Percentiles rank a stretch among this genome's conserved stretches.
Conservation (phyloP, 2,797 vertebrate genomes). For the Channallabes apus region DNA sequence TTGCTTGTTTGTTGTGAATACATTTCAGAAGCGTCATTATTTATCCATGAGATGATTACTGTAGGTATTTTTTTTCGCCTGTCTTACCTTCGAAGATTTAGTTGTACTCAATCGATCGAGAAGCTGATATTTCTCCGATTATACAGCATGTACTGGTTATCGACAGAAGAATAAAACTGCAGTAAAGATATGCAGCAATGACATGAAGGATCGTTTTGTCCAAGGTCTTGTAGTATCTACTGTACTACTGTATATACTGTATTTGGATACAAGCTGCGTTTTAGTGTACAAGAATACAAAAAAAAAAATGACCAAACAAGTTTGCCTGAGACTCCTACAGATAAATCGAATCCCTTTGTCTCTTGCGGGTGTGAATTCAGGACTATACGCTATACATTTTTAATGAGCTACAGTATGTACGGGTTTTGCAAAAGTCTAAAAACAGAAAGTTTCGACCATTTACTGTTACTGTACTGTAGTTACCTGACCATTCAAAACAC, state of each 20-base stretch:
- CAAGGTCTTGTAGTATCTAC: background rate
- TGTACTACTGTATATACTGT: no score
- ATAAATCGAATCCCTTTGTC: background rate
- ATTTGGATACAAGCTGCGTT: background rate
- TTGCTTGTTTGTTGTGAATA: slow-evolving; percentile 23
- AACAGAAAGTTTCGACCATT: background rate
- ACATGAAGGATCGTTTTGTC: no score
- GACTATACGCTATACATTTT: background rate
- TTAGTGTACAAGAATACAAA: background rate
- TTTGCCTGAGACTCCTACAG: no score
- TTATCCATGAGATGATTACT: slow-evolving; percentile 14
- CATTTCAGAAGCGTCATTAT: slow-evolving; percentile 29
- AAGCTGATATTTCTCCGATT: background rate
- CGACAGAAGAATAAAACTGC: background rate
- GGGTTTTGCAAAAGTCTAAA: background rate
- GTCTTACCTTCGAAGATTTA: background rate
- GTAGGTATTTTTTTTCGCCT: background rate
- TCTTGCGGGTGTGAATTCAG: background rate
- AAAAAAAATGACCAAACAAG: background rate
- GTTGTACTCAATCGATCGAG: background rate
- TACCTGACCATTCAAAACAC: background rate
- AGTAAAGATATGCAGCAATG: background rate
- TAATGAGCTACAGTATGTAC: no score
- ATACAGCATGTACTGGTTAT: background rate
- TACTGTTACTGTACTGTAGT: background rate